phyloP scores from a whole-genome alignment of 2,113 vertebrate species.

The Podarcis muralis region DNA sequence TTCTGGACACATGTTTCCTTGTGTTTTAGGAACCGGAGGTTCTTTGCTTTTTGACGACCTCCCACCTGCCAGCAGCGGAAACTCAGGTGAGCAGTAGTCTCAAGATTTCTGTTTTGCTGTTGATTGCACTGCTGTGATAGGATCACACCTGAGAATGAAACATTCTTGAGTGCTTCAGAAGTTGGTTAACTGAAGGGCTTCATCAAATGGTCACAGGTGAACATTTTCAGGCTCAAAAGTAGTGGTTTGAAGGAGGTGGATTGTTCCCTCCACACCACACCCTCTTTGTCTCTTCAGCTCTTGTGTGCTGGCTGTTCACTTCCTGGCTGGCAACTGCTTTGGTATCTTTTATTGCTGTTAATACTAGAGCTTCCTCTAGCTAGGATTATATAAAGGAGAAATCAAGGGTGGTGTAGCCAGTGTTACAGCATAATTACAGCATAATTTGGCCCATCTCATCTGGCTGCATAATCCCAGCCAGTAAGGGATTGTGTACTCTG shows the following conservation, averaged over 20 bases:
- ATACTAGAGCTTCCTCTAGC: neutral
- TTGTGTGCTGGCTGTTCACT: neutral
- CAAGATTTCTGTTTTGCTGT: neutral
- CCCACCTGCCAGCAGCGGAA: constrained; percentile 71
- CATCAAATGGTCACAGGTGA: neutral
- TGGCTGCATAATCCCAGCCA: no score
- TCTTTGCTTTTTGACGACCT: constrained; percentile 73
- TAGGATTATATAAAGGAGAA: no score
- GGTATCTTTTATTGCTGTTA: neutral
- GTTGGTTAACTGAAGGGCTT: neutral
- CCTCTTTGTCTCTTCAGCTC: neutral
- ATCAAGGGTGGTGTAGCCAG: neutral
- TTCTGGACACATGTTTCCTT: constrained; percentile 17
- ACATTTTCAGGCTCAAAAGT: neutral
- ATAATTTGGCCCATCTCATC: neutral
- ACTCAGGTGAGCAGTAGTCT: constrained; percentile 65
- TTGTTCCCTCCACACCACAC: neutral
- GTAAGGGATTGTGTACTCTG: neutral
- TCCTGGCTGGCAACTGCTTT: neutral
- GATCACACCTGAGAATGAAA: neutral
- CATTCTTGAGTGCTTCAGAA: neutral
- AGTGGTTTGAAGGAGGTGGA: neutral
- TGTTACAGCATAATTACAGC: neutral
- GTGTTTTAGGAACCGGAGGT: constrained; percentile 73
- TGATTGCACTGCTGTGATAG: neutral